A percentile compares a stretch with the other conserved stretches of the same genome.
phyloP scores from a whole-genome alignment of 2,113 vertebrate species.

The Entelurus aequoreus region DNA sequence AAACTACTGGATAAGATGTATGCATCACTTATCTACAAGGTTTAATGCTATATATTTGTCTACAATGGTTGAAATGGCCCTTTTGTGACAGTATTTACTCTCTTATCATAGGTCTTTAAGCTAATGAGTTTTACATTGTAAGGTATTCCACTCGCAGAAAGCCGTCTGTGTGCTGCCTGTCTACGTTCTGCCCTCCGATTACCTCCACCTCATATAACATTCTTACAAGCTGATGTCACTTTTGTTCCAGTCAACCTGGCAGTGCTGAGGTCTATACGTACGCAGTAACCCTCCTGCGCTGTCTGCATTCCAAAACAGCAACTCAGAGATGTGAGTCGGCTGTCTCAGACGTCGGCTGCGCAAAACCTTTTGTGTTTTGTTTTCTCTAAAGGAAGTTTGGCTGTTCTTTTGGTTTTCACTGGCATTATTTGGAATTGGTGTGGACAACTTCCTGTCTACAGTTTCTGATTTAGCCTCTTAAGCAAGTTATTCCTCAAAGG shows the following conservation, averaged over 20 bases:
- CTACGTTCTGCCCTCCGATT: slow-evolving; percentile 23
- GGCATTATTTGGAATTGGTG: neutral
- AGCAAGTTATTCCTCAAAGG: too few species aligned
- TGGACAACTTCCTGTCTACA: too few species aligned
- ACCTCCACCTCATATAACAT: slow-evolving; percentile 54
- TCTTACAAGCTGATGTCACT: slow-evolving; percentile 49
- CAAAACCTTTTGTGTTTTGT: slow-evolving; percentile 8
- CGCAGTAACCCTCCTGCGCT: slow-evolving; percentile 19
- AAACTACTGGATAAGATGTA: slow-evolving; percentile 7
- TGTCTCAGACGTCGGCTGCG: slow-evolving; percentile 30
- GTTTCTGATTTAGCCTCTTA: too few species aligned
- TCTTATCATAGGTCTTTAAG: slow-evolving; percentile 7
- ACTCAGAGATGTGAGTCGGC: slow-evolving; percentile 57
- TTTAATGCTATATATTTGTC: slow-evolving; percentile 1
- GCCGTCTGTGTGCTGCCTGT: slow-evolving; percentile 22
- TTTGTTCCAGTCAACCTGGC: slow-evolving; percentile 60
- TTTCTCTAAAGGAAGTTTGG: slow-evolving; percentile 11
- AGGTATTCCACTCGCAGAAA: neutral
- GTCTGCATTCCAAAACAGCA: slow-evolving; percentile 70
- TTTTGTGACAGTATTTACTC: slow-evolving; percentile 6
- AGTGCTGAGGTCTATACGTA: slow-evolving; percentile 59
- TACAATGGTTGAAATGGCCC: neutral
- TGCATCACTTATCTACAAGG: neutral
- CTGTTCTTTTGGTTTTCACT: slow-evolving; percentile 1
- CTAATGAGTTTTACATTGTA: neutral